These are phyloP conservation scores for Laspeyria flexula DNA, from an alignment of 2,888 invertebrate species.

Conservation along the genomic window DNA sequence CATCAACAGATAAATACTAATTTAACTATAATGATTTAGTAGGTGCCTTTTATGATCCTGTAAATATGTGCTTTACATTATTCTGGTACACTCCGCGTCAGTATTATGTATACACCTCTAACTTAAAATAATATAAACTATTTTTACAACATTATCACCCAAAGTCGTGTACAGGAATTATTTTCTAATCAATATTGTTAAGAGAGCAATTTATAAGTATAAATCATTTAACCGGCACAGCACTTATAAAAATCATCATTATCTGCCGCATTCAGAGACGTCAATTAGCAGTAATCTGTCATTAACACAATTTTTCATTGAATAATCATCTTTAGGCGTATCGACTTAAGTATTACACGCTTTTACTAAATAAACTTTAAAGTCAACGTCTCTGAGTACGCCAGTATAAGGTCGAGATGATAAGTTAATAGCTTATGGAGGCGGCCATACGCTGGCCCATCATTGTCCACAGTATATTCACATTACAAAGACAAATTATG, in stretches of 20 bases:
- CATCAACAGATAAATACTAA: conserved; percentile 17
- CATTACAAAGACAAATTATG: no score
- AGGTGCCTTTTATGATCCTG: conserved; percentile 32
- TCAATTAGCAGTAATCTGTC: no score
- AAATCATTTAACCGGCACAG: not conserved
- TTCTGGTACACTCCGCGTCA: conserved; percentile 48
- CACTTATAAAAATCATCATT: not conserved
- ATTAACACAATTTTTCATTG: no score
- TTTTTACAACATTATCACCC: conserved; percentile 41
- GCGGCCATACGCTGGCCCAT: no score
- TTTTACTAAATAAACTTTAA: no score
- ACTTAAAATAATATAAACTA: conserved; percentile 28
- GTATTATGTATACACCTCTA: conserved; percentile 29
- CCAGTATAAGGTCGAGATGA: no score
- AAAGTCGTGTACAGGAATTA: conserved; percentile 9
- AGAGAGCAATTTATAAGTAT: conserved; percentile 8
- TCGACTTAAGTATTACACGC: no score
- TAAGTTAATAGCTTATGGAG: no score
- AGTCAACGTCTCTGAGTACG: no score
- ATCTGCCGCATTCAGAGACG: no score
- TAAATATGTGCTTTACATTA: conserved; percentile 40
- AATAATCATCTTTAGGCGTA: no score
- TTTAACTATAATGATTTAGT: conserved; percentile 25
- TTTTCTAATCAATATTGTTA: not conserved
- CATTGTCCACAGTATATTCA: no score